Percentiles rank a stretch among this genome's conserved stretches.
Evolutionary conservation across 2,797 vertebrate species (phyloP).

Genomic region (Notolabrus celidotus): DNA sequence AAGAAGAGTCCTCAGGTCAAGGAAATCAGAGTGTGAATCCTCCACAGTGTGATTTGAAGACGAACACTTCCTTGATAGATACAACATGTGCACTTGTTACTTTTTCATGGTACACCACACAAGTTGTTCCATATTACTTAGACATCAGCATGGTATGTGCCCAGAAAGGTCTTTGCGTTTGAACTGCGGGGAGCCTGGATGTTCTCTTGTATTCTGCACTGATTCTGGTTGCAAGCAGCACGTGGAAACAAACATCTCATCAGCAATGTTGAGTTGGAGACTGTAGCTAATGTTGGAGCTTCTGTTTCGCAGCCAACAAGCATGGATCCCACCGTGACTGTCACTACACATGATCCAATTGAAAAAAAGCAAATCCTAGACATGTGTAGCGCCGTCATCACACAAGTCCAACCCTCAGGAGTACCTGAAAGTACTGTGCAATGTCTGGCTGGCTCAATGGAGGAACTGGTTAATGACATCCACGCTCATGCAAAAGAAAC

Average conservation of each 20-base stretch:
- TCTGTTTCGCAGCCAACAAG: not conserved
- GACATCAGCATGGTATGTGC: conserved; percentile 46
- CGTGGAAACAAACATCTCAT: not conserved
- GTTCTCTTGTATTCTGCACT: conserved; percentile 33
- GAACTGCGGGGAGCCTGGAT: conserved; percentile 38
- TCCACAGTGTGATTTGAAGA: conserved; percentile 4
- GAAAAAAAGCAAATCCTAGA: too few species aligned
- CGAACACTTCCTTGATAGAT: conserved; percentile 13
- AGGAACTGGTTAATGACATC: conserved; percentile 50
- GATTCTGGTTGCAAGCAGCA: conserved; percentile 32
- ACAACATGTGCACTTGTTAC: not conserved
- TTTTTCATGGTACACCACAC: conserved; percentile 35
- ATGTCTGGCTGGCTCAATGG: conserved; percentile 55
- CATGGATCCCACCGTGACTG: conserved; percentile 11
- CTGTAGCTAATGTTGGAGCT: conserved; percentile 2
- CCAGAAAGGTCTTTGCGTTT: conserved; percentile 23
- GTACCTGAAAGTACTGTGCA: conserved; percentile 52
- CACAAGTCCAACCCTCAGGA: too few species aligned
- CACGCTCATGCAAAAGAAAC: conserved; percentile 35
- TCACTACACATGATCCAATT: too few species aligned
- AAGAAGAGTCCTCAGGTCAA: conserved; percentile 16
- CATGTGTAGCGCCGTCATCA: too few species aligned
- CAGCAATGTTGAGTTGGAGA: conserved; percentile 2
- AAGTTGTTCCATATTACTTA: conserved; percentile 27
- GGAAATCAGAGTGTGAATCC: conserved; percentile 34